phyloP scores from a whole-genome alignment of 1,140 invertebrate genomes.

The Drosophila nebulosa region DNA sequence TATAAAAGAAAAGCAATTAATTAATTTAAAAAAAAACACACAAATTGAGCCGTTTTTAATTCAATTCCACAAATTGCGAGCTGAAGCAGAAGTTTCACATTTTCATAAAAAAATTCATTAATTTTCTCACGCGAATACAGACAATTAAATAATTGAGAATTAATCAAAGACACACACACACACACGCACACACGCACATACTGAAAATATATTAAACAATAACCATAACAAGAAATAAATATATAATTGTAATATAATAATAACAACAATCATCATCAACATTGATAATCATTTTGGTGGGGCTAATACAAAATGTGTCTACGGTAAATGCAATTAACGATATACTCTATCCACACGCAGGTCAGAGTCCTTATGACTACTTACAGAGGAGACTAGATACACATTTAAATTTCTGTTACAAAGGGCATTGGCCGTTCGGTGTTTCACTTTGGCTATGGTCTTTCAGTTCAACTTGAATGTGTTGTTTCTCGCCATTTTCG shows the following conservation, averaged over 20 bases:
- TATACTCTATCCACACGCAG: conserved; percentile 13
- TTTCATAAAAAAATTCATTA: background rate
- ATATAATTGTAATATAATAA: conserved; percentile 55
- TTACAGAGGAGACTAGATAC: background rate
- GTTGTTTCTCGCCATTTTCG: conserved; percentile 35
- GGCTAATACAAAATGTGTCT: conserved; percentile 57
- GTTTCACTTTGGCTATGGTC: background rate
- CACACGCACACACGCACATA: conserved; percentile 15
- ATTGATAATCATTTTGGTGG: conserved; percentile 31
- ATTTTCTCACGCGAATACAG: conserved; percentile 60
- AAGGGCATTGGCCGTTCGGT: background rate
- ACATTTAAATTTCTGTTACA: too few species aligned
- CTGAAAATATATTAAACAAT: conserved; percentile 17
- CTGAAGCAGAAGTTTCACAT: background rate
- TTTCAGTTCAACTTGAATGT: conserved; percentile 6
- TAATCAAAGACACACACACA: conserved; percentile 38
- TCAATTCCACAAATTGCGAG: background rate
- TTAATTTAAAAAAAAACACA: background rate
- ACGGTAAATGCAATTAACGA: conserved; percentile 29
- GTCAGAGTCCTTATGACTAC: background rate
- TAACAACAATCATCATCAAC: conserved; percentile 39
- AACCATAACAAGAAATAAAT: conserved; percentile 36
- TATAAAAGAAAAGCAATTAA: background rate
- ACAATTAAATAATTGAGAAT: conserved; percentile 71
- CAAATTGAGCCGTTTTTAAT: background rate